These are phyloP conservation scores for Littorina saxatilis DNA, from an alignment of 1,140 invertebrate genomes.

Conservation along the genomic window DNA sequence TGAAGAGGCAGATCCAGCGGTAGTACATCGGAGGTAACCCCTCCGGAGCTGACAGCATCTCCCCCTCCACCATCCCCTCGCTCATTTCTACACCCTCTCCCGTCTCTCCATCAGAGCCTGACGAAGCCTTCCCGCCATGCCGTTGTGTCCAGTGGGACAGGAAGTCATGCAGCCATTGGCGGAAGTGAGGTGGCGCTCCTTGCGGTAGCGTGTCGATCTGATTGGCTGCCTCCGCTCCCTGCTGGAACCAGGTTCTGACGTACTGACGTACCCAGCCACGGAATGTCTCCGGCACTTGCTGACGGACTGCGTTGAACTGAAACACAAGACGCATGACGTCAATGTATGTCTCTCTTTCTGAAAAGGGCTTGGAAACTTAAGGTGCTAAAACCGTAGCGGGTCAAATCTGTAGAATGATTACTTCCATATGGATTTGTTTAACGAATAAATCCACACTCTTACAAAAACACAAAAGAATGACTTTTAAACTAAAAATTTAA, in stretches of 20 bases:
- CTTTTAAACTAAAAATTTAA: no score
- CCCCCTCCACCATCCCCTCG: not conserved
- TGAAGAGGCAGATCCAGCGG: conserved; percentile 13
- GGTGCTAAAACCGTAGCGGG: no score
- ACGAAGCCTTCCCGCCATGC: not conserved
- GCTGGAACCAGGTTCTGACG: conserved; percentile 1
- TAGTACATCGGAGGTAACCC: conserved; percentile 14
- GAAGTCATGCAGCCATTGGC: not conserved
- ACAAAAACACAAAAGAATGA: no score
- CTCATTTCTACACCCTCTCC: not conserved
- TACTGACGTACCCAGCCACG: conserved; percentile 28
- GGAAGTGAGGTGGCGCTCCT: conserved; percentile 10
- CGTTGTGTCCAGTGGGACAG: not conserved
- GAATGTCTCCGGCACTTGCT: conserved; percentile 20
- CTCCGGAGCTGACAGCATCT: not conserved
- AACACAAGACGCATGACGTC: not conserved
- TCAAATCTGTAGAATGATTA: no score
- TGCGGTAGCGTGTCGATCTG: not conserved
- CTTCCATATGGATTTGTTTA: no score
- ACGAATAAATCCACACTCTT: no score
- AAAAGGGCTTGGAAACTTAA: no score
- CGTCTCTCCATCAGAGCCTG: not conserved
- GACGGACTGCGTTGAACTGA: conserved; percentile 5
- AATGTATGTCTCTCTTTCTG: no score
- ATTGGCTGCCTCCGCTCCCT: not conserved